Evolutionary conservation across 2,113 vertebrate genomes (phyloP), one percentile per base, ranked within the genome.

Genomic region (Chloropsis cyanopogon): DNA sequence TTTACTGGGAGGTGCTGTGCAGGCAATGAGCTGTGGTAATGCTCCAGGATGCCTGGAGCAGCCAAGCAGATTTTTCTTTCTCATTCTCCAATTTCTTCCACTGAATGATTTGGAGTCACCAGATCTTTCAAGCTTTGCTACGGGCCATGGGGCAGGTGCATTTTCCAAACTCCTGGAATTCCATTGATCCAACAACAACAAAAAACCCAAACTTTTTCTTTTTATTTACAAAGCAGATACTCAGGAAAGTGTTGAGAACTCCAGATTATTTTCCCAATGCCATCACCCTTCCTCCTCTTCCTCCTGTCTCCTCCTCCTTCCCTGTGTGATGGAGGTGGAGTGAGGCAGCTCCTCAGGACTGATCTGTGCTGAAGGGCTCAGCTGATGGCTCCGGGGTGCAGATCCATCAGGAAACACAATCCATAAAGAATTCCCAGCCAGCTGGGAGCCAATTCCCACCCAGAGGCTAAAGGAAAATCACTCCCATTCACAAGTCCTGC

Each of bases 401-500:
- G 79, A 92, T 83, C 63, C 76, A 81, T 54, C 79, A 61, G 35
- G 59, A 93, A 93, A 33, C 22, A n/a, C n/a, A 44, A 68, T 35
- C 63, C 21, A 16, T 49, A 63, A 77, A 39, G 86, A 57, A 88
- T 86, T 92, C 90, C 79, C 82, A 52, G 10, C 47, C 64, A 65
- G 63, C 49, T 57, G 0, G 68, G 79, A 80, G 71, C 79, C 23
- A 7, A 10, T 70, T 88, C 69, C 3, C 16, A 70, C 28, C 66
- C 76, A 64, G 64, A 91, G 73, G 53, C 49, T 71, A 8, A 85
- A 59, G 89, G 89, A 89, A 96, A 96, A 94, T 77, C 91, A 12
- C 33, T 90, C 50, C 70, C 4, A 0, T 31, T 54, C 61, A 23
- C 79, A 50, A 73, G 29, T 29, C 68, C 14, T 17, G 69, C 72